A percentile compares a stretch with the other conserved stretches of the same genome.
These are phyloP conservation scores for Biston betularia DNA, from an alignment of 2,888 invertebrate genomes.

Conservation along the genomic window DNA sequence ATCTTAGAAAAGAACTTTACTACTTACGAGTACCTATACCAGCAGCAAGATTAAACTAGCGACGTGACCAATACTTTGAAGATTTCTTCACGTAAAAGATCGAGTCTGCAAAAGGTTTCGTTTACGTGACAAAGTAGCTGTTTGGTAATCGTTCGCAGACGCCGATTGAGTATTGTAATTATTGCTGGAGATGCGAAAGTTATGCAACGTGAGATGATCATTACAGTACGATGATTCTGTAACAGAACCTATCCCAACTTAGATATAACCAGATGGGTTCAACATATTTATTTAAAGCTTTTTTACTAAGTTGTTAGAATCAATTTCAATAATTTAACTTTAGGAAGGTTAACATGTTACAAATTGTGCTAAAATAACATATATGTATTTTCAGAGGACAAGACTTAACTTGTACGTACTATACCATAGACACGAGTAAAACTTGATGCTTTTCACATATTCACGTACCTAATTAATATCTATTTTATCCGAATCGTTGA, in stretches of 20 bases:
- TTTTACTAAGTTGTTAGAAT: too few species aligned
- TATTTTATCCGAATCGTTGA: too few species aligned
- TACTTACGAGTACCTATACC: not conserved
- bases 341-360: not conserved
- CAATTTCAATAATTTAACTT: not conserved
- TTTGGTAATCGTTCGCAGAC: conserved; percentile 44
- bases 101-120: conserved; percentile 28
- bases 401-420: too few species aligned
- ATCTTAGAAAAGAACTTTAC: not conserved
- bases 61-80: conserved; percentile 14
- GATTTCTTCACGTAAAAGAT: conserved; percentile 43
- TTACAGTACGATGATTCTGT: conserved; percentile 4
- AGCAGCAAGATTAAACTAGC: not conserved
- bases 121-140: conserved; percentile 51
- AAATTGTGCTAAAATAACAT: too few species aligned
- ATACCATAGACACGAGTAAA: too few species aligned
- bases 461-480: too few species aligned
- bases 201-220: conserved; percentile 39
- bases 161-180: conserved; percentile 47
- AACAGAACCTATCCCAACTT: too few species aligned
- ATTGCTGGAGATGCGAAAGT: conserved; percentile 44
- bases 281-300: too few species aligned
- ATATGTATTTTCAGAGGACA: too few species aligned
- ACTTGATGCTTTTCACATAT: too few species aligned
- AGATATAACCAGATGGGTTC: too few species aligned